Base-by-base conservation (phyloP, 2,797 vertebrate genomes). In the Catharus ustulatus region DNA sequence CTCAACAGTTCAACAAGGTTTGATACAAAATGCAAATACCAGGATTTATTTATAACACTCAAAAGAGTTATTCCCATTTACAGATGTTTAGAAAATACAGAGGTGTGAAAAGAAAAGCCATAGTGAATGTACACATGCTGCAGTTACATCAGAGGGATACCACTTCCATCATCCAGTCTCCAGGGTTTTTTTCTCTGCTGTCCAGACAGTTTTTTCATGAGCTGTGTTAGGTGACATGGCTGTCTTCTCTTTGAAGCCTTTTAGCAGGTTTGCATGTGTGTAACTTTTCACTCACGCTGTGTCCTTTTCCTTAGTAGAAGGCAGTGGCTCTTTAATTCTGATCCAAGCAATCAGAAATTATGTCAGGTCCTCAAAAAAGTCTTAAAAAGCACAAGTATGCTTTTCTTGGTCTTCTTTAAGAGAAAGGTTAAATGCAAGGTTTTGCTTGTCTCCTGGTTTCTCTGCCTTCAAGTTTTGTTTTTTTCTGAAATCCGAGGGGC, bases 81-180 rank as follows among this genome's bases (percentile, higher is more conserved):
- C 18, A 38, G 40, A 40, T 30, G 5, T 42, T 87, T 71, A 73
- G 67, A 73, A 84, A 90, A 49, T 11, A 54, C 5, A 69, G 17
- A 79, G 23, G 8, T 42, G 18, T 4, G 30, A 61, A 91, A 73
- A 42, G 19, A 59, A 80, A 84, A 89, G 46, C 66, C 84, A 5
- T 3, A 54, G 24, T 52, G 67, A 84, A 34, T 9, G 19, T 48
- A 52, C 21, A 38, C 1, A 0, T 2, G 2, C 76, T 61, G 38
- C 30, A 49, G 6, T 85, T 57, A 52, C 10, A 38, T 81, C 7
- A 9, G 36, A 82, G 30, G 26, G 20, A 58, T 43, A 27, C 13
- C 22, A n/a, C 36, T 78, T 55, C 36, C 4, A 0, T 59, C 0
- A 0, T 42, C 69, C 26, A 40, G 42, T n/a, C 13, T 49, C 38